Percentiles rank a stretch among this genome's conserved stretches.
Evolutionary conservation across 35 echinoderm and acorn worm genomes (phyloP).

Genomic region (Apostichopus parvimensis): DNA sequence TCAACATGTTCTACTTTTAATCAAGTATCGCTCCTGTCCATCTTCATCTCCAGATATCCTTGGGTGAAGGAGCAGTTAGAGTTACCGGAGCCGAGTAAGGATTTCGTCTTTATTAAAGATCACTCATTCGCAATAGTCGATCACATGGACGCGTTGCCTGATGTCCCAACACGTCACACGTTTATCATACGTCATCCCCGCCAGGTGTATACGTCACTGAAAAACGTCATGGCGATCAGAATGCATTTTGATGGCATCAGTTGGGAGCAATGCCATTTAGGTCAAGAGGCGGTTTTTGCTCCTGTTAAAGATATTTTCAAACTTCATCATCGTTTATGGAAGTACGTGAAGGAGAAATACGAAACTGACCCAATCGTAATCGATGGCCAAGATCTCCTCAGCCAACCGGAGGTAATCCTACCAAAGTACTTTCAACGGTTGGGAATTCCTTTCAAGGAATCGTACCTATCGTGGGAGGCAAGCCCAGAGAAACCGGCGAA

Average conservation of each 20-base stretch:
- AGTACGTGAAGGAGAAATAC: not conserved
- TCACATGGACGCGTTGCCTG: not conserved
- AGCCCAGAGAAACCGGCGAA: not conserved
- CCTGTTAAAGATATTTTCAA: not conserved
- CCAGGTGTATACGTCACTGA: not conserved
- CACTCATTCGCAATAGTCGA: slow-evolving; percentile 11
- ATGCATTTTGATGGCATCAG: not conserved
- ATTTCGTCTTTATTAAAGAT: slow-evolving; percentile 19
- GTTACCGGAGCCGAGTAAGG: not conserved
- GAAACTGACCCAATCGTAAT: not conserved
- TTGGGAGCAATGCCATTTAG: not conserved
- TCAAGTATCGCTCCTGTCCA: too few species aligned
- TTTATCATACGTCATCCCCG: slow-evolving; percentile 14
- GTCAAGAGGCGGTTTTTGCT: not conserved
- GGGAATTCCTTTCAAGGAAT: slow-evolving; percentile 8
- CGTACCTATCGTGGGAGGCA: not conserved
- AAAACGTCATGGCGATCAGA: not conserved
- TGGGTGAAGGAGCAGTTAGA: slow-evolving; percentile 15
- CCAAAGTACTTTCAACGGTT: not conserved
- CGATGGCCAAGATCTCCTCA: not conserved
- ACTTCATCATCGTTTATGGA: slow-evolving; percentile 10
- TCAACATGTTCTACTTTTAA: too few species aligned
- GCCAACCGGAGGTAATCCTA: slow-evolving; percentile 21
- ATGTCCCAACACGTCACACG: not conserved
- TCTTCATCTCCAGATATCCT: not conserved